Base-by-base conservation (phyloP, 2,113 vertebrate genomes). In the Pseudorasbora parva region DNA sequence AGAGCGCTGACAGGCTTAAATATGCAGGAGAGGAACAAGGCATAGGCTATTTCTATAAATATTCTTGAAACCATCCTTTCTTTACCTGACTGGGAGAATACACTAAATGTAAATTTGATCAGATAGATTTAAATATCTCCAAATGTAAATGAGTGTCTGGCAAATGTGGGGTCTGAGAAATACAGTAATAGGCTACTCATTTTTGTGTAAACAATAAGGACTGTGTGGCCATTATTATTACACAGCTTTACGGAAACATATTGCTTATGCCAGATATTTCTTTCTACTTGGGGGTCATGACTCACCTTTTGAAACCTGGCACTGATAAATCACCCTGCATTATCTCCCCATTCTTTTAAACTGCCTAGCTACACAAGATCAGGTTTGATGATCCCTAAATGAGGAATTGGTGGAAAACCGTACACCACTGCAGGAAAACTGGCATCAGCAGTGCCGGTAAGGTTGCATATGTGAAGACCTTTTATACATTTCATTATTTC, bases 361-460 rank as follows among this genome's bases (percentile, higher is more conserved):
- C n/a, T 78, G 85, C 85, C 64, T n/a, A 83, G 59, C 76, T 84
- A 57, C 37, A 68, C 76, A 76, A 45, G 41, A 84, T 60, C 51
- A 49, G 6, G 60, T 43, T 74, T 71, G 71, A 71, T 77, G 59
- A 8, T 30, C 17, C 78, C 72, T 76, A 57, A 64, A 81, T 75
- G 41, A 84, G 59, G 41, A 81, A 77, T 27, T 30, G 27, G 11
- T 47, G n/a, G 37, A 66, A 84, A 81, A 76, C n/a, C 79, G 64
- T 57, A 30, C 68, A 27, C 33, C 74, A 43, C 51, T 60, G 80
- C 25, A 80, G 14, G 69, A 43, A 64, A 76, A 45, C 41, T 69
- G 59, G 60, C 25, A 76, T 60, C n/a, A 33, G 14, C 14, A 47
- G 75, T 30, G 27, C 25, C 25, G 25, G 2, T 57, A n/a, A 9